These are phyloP conservation scores for Cecropterus lyciades DNA, from an alignment of 1,140 invertebrate genomes.

Conservation along the genomic window DNA sequence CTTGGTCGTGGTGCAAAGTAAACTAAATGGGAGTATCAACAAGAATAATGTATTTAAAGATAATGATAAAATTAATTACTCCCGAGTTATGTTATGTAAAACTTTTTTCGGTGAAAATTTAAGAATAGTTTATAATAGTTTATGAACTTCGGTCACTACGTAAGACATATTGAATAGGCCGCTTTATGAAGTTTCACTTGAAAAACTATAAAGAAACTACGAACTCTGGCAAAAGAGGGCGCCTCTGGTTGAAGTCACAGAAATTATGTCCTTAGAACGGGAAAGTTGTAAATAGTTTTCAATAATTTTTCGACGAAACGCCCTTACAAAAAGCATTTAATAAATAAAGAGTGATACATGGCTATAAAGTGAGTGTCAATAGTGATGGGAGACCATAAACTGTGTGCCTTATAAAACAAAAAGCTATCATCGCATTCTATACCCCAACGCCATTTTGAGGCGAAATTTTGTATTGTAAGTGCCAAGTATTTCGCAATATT, in stretches of 20 bases:
- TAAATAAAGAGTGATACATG: constrained; percentile 66
- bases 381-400: constrained; percentile 71
- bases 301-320: constrained; percentile 55
- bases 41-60: no score
- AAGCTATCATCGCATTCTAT: constrained; percentile 84
- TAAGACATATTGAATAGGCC: neutral
- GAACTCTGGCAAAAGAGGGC: constrained; percentile 49
- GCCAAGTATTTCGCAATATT: constrained; percentile 84
- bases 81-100: no score
- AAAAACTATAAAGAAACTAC: constrained; percentile 39
- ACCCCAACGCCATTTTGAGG: constrained; percentile 84
- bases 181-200: constrained; percentile 1
- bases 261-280: constrained; percentile 64
- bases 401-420: constrained; percentile 81
- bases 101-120: no score
- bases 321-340: constrained; percentile 47
- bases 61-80: no score
- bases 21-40: no score
- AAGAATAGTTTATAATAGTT: neutral
- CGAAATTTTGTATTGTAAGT: constrained; percentile 84
- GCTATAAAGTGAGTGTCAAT: constrained; percentile 59
- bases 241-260: constrained; percentile 49
- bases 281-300: constrained; percentile 82
- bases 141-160: neutral
- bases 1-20: no score